Base-by-base conservation (phyloP, 1,140 invertebrate species). In the Drosophila ironensis region DNA sequence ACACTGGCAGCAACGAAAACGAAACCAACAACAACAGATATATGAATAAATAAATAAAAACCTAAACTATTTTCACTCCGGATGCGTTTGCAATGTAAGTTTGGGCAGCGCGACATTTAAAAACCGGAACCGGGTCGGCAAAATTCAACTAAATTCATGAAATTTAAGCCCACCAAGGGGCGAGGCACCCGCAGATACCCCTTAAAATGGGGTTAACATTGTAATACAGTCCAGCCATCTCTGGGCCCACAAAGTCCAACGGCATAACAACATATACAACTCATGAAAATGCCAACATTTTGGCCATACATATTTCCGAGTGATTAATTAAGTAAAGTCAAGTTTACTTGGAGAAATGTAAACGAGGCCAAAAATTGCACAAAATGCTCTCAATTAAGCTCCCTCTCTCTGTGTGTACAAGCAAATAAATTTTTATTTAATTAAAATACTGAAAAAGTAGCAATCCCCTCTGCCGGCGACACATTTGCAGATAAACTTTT, bases 401-500 rank as follows among this genome's bases (percentile, higher is more conserved):
- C 25, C 14, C 2, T 40, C 12, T 20, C 16, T 17, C 11, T 28
- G 27, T 69, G n/a, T 40, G 20, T 24, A 22, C 35, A 59, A 52
- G 35, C 41, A 71, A 45, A 56, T 68, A 33, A 33, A 60, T 52
- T 70, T 51, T 66, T 68, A 68, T 68, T 68, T 68, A 68, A 68
- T 54, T 68, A 67, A 56, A 67, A 67, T 67, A 19, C 33, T 25
- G 25, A 30, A 67, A 68, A 66, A 68, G 47, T 53, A 40, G 50
- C 38, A 51, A 19, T 22, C 9, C 37, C 11, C 33, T 6, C 25
- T 7, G 16, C 17, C 22, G 28, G 30, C 33, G 54, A 70, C 45
- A 61, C 56, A 71, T 46, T 63, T 53, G 41, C 54, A 61, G 68
- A 72, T 72, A 63, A 72, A 72, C 44, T 64, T 72, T 51, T 64